Percentiles rank a stretch among this genome's conserved stretches.
phyloP scores from a whole-genome alignment of 2,797 vertebrate genomes.

The Lerista edwardsae region DNA sequence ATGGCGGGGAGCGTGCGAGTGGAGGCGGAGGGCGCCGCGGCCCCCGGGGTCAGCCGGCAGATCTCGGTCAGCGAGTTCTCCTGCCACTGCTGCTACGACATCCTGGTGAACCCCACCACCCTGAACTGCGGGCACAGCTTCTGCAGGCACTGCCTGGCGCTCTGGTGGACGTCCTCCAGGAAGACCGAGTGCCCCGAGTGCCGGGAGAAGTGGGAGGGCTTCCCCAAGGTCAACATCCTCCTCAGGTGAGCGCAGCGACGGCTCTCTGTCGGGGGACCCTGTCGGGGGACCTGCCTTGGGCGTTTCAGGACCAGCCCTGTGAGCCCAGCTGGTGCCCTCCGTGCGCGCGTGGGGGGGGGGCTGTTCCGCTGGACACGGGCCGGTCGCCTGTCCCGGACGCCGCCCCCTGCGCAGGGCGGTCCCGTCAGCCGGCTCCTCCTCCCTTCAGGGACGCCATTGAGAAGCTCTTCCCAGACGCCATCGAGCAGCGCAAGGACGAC shows the following conservation, averaged over 20 bases:
- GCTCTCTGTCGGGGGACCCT: background rate
- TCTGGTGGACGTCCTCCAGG: conserved; percentile 90
- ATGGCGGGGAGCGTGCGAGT: conserved; percentile 78
- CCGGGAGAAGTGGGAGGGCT: conserved; percentile 91
- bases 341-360: too few relatives aligned
- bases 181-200: conserved; percentile 94
- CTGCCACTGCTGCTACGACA: conserved; percentile 95
- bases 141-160: conserved; percentile 92
- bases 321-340: too few relatives aligned
- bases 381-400: background rate
- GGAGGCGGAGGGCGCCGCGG: fast-evolving
- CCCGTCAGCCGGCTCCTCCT: conserved; percentile 39
- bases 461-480: conserved; percentile 86
- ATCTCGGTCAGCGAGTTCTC: conserved; percentile 88
- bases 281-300: too few relatives aligned
- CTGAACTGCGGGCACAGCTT: conserved; percentile 96
- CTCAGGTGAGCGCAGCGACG: conserved; percentile 81
- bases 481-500: conserved; percentile 82
- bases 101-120: conserved; percentile 93
- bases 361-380: background rate
- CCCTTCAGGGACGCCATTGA: conserved; percentile 87
- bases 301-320: too few relatives aligned
- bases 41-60: conserved; percentile 23
- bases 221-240: conserved; percentile 93
- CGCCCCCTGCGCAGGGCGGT: background rate